Conservation (phyloP, 2,797 vertebrate genomes). For the Pangasius krempfi region DNA sequence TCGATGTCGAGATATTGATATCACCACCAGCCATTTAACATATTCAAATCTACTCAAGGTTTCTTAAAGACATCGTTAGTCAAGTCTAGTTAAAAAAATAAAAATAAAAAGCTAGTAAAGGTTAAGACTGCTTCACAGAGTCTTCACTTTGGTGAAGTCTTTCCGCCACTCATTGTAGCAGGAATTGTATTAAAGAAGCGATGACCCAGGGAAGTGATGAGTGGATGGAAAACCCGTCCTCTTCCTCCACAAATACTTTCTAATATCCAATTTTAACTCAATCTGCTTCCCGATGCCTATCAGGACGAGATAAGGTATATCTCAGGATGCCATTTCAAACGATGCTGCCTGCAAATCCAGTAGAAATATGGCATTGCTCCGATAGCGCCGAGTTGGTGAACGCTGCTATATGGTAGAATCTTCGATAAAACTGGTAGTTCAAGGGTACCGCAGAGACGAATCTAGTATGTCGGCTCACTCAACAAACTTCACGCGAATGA, state of each 20-base stretch:
- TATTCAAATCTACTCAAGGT: neutral
- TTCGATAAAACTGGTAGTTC: neutral
- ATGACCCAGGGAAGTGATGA: neutral
- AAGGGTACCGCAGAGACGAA: neutral
- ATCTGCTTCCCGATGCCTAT: neutral
- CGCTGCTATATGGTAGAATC: neutral
- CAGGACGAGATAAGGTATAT: constrained; percentile 1
- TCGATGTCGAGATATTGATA: neutral
- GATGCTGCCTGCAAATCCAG: neutral
- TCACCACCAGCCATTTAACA: neutral
- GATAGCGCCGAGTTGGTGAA: neutral
- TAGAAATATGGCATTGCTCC: neutral
- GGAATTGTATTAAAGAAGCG: neutral
- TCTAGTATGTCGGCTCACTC: neutral
- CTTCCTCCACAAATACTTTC: neutral
- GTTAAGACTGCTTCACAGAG: too few relatives aligned
- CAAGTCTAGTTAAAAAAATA: neutral
- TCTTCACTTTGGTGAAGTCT: neutral
- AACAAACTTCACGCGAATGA: neutral
- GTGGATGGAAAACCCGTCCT: neutral
- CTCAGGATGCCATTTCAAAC: neutral
- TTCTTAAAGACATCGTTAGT: neutral
- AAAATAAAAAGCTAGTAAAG: neutral
- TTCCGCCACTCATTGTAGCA: neutral
- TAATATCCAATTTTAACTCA: constrained; percentile 1